A percentile compares a stretch with the other conserved stretches of the same genome.
These are phyloP conservation scores for Thymelicus sylvestris DNA, from an alignment of 2,888 invertebrate species.

Conservation along the genomic window DNA sequence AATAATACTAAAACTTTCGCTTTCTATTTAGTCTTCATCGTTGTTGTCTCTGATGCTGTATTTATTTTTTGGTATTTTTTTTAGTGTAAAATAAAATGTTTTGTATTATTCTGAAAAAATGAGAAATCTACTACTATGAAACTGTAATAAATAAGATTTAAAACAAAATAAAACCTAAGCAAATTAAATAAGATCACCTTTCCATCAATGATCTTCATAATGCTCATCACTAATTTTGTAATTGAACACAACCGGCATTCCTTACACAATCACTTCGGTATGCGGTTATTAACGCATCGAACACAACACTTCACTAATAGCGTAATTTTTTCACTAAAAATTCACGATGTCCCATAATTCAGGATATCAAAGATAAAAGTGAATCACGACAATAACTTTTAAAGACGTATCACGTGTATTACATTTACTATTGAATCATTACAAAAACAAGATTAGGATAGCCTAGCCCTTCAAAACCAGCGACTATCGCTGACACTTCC, in stretches of 20 bases:
- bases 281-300: conserved; percentile 47
- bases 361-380: background rate
- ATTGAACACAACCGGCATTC: conserved; percentile 43
- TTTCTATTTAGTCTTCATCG: no score
- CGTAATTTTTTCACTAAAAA: background rate
- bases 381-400: background rate
- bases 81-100: no score
- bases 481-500: background rate
- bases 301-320: conserved; percentile 20
- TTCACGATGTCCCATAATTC: background rate
- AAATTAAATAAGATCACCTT: conserved; percentile 39
- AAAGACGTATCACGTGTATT: background rate
- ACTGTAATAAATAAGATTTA: background rate
- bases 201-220: conserved; percentile 41
- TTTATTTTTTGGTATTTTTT: no score
- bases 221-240: conserved; percentile 45
- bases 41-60: no score
- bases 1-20: background rate
- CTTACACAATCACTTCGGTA: conserved; percentile 43
- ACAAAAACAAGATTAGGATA: background rate
- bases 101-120: no score
- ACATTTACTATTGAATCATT: background rate
- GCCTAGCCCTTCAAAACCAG: background rate
- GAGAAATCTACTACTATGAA: no score
- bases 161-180: background rate